A percentile compares a stretch with the other conserved stretches of the same genome.
Conservation (phyloP, 2,888 invertebrate species). For the Lapara coniferarum region DNA sequence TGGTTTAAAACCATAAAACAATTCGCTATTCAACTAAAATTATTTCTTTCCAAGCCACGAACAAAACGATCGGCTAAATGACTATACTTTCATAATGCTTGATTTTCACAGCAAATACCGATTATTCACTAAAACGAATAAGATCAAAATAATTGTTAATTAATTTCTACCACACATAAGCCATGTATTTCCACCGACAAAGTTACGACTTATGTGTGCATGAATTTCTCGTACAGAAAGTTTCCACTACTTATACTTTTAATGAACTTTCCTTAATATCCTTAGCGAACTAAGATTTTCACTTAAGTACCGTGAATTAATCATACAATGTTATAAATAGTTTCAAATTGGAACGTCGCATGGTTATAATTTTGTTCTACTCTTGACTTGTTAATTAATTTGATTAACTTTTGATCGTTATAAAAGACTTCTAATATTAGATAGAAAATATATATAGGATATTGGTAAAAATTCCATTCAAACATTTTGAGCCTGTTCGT, state of each 20-base stretch:
- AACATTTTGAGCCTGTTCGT: too few relatives aligned
- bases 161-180: neutral
- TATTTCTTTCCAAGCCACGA: too few relatives aligned
- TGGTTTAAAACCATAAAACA: too few relatives aligned
- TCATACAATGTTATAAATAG: conserved; percentile 35
- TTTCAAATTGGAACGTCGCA: neutral
- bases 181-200: neutral
- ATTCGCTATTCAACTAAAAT: too few relatives aligned
- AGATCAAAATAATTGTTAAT: neutral
- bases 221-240: conserved; percentile 41
- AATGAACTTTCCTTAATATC: conserved; percentile 48
- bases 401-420: neutral
- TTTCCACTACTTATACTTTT: conserved; percentile 41
- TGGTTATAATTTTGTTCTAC: neutral
- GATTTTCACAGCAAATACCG: too few relatives aligned
- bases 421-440: too few relatives aligned
- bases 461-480: too few relatives aligned
- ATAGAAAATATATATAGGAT: too few relatives aligned
- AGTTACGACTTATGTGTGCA: conserved; percentile 35
- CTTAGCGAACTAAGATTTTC: conserved; percentile 34
- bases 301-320: conserved; percentile 44
- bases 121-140: neutral
- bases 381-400: too few relatives aligned
- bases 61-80: too few relatives aligned
- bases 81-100: too few relatives aligned